Evolutionary conservation across 2,888 invertebrate genomes (phyloP), one percentile per base, ranked within the genome.

Genomic region (Acronicta alni): DNA sequence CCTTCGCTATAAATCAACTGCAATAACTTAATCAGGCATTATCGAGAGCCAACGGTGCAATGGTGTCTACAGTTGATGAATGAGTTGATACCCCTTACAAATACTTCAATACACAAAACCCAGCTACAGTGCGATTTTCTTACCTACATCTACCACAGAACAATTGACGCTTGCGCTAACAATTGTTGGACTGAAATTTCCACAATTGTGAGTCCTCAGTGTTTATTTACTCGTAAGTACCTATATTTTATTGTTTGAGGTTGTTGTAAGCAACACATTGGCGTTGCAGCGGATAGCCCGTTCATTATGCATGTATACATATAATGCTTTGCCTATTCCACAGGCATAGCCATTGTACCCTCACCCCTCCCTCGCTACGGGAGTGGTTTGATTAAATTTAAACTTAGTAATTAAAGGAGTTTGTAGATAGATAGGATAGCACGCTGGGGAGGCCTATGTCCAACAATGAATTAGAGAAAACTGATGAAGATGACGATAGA

Each of bases 381-480:
- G 43, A 38, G 47, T 18, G 42, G 56, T 66, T 75, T 72, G 66
- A 74, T 74, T 74, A 71, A 75, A 68, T 74, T 74, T 62, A 37
- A 48, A 39, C 49, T 58, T 62, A 67, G 58, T 67, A 71, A 57
- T 73, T 64, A 59, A 44, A 54, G 39, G 32, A 67, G 39, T 57
- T 69, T 52, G 0, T 32, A 32, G 14, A 32, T 14, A 32, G 8
- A 9, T 26, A 26, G 26, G 26, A 26, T 30, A 30, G 30, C 26
- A 12, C 30, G 12, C 30, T 30, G 3, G 30, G n/a, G 35, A 35
- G 5, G 4, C 7, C 35, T n/a, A 35, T 0, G 35, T 35, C n/a
- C n/a, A n/a, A n/a, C 30, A 30, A 3, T 30, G 10, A 4, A 30
- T 30, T 30, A 12, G 30, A 4, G 12, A 12, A 30, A 30, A 12